Percentiles rank a stretch among this genome's conserved stretches.
phyloP scores from a whole-genome alignment of 2,888 invertebrate species.

The Quadroppia sp. region DNA sequence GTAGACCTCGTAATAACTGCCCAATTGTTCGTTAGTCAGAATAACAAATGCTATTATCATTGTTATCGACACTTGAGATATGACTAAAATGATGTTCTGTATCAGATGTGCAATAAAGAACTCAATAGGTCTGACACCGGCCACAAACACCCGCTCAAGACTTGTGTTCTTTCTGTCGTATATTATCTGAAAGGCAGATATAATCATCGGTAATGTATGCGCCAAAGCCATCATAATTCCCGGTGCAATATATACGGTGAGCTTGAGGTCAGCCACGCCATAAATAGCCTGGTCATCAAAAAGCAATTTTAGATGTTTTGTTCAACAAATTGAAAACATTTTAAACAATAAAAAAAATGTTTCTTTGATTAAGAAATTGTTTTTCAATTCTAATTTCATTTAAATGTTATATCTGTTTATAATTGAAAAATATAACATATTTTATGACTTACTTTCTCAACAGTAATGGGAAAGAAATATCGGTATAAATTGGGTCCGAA shows the following conservation, averaged over 20 bases:
- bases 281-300: conserved; percentile 31
- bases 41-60: conserved; percentile 36
- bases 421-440: too few species aligned
- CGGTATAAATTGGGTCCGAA: conserved; percentile 35
- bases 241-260: background rate
- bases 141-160: conserved; percentile 34
- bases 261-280: conserved; percentile 16
- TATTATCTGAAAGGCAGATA: conserved; percentile 37
- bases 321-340: too few species aligned
- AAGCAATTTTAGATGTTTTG: too few species aligned
- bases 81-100: conserved; percentile 7
- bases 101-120: conserved; percentile 34
- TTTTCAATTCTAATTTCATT: too few species aligned
- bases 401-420: too few species aligned
- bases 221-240: conserved; percentile 28
- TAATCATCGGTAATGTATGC: conserved; percentile 35
- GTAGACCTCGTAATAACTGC: conserved; percentile 37
- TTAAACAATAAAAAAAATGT: too few species aligned
- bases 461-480: conserved; percentile 30
- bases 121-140: conserved; percentile 38
- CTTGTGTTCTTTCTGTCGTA: conserved; percentile 35
- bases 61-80: conserved; percentile 6
- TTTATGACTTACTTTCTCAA: background rate
- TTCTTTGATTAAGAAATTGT: too few species aligned
- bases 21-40: conserved; percentile 4